Base-by-base conservation (phyloP, 2,113 vertebrate species). In the Pampusana beccarii region DNA sequence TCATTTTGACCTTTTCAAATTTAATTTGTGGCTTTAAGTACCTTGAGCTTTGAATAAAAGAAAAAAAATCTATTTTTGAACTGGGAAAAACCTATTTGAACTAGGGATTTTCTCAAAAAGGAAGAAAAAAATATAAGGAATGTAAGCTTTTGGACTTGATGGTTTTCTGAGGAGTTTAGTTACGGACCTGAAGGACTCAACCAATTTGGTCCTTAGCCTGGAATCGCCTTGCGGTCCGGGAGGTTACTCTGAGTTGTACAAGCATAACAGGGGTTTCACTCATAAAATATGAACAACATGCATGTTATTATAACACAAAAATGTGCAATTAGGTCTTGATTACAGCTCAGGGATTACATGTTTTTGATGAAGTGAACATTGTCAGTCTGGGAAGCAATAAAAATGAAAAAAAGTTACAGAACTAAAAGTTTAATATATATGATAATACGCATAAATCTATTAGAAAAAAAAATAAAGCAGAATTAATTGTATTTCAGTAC, bases 341-440 rank as follows among this genome's bases (percentile, higher is more conserved):
- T 10, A 4, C 82, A 93, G 97, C 67, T 87, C 79, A 92, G 94
- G 93, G 95, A 96, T 97, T 96, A 93, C 94, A 92, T 23, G 71
- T 72, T 97, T 97, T 97, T 97, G 97, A 98, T 97, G 97, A 97
- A 97, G 91, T 96, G 65, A 75, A 82, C 54, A 93, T 60, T 91
- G 85, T 97, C 92, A 86, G 67, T 51, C 80, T 80, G 90, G 66
- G 97, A 97, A 97, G 95, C 91, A 97, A 97, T 98, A 96, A 97
- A 97, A 96, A 95, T 84, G 56, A 79, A 91, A 67, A 40, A 80
- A 97, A 95, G 94, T 95, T 90, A 81, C 80, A 96, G 96, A 94
- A 96, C 40, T 75, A 92, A 97, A 96, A 98, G 97, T 97, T 96
- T 98, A 98, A 98, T 98, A 98, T 98, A 98, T 98, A 98, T 98